Evolutionary conservation across 2,888 invertebrate genomes (phyloP).

Genomic region (Heliothis peltigera): DNA sequence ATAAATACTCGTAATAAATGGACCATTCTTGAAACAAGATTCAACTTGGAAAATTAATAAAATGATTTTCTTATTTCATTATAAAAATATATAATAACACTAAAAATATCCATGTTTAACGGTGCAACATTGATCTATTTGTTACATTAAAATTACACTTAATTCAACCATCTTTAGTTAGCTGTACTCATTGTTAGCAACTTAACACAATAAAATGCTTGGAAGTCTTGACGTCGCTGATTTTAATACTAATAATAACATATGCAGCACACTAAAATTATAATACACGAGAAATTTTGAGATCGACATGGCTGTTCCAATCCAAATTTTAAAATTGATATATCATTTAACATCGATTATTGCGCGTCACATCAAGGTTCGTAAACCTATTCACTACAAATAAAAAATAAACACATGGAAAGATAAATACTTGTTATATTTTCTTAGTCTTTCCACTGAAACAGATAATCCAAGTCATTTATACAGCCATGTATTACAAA

Average conservation of each 20-base stretch:
- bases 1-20: slow-evolving; percentile 72
- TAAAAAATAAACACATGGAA: neutral
- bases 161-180: slow-evolving; percentile 55
- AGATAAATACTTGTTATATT: slow-evolving; percentile 24
- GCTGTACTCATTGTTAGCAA: slow-evolving; percentile 53
- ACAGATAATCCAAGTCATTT: slow-evolving; percentile 11
- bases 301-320: slow-evolving; percentile 52
- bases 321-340: slow-evolving; percentile 29
- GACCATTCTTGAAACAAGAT: slow-evolving; percentile 68
- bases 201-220: slow-evolving; percentile 49
- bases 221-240: slow-evolving; percentile 50
- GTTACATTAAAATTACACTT: slow-evolving; percentile 76
- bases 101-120: slow-evolving; percentile 83
- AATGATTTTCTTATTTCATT: slow-evolving; percentile 77
- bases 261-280: slow-evolving; percentile 45
- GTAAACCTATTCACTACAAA: neutral
- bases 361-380: slow-evolving; percentile 9
- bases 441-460: slow-evolving; percentile 16
- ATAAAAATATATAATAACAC: slow-evolving; percentile 87
- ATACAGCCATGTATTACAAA: slow-evolving; percentile 19
- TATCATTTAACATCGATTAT: slow-evolving; percentile 2
- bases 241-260: slow-evolving; percentile 52
- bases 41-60: slow-evolving; percentile 74
- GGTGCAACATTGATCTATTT: slow-evolving; percentile 81
- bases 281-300: slow-evolving; percentile 54